Conservation (phyloP, 2,113 vertebrate genomes). For the Oryzias javanicus region DNA sequence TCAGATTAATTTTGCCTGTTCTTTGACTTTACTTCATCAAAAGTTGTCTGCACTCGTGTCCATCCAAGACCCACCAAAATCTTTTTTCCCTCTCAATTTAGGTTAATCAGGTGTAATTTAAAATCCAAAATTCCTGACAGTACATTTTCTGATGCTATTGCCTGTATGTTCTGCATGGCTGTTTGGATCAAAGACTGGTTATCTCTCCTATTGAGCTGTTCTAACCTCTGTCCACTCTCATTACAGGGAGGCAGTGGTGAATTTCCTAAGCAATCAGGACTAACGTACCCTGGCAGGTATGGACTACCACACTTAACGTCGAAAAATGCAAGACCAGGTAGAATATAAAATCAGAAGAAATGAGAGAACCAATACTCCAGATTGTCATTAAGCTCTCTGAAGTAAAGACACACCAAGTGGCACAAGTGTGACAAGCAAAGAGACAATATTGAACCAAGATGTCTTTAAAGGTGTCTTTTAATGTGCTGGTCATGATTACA, state of each 20-base stretch:
- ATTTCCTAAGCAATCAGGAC: slow-evolving; percentile 86
- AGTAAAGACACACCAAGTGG: slow-evolving; percentile 4
- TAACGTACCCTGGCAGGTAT: slow-evolving; percentile 73
- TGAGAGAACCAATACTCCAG: slow-evolving; percentile 27
- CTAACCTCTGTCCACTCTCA: slow-evolving; percentile 93
- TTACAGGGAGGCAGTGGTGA: slow-evolving; percentile 81
- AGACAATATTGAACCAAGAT: neutral
- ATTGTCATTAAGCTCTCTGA: slow-evolving; percentile 20
- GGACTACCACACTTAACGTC: slow-evolving; percentile 69
- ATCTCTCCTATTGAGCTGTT: slow-evolving; percentile 92
- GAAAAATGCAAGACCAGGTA: slow-evolving; percentile 69
- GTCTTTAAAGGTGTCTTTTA: neutral
- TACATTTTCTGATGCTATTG: slow-evolving; percentile 81
- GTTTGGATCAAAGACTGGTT: slow-evolving; percentile 91
- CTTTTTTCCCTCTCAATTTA: slow-evolving; percentile 64
- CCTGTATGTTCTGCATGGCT: slow-evolving; percentile 83
- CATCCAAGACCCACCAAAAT: slow-evolving; percentile 42
- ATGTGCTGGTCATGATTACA: neutral
- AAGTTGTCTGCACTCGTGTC: slow-evolving; percentile 23
- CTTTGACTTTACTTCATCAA: slow-evolving; percentile 2
- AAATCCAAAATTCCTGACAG: slow-evolving; percentile 86
- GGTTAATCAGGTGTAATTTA: slow-evolving; percentile 87
- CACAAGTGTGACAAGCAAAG: neutral
- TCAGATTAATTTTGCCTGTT: neutral
- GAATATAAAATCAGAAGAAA: slow-evolving; percentile 63